These are phyloP conservation scores for Chrysemys picta DNA, from an alignment of 2,113 vertebrate species.

Conservation along the genomic window DNA sequence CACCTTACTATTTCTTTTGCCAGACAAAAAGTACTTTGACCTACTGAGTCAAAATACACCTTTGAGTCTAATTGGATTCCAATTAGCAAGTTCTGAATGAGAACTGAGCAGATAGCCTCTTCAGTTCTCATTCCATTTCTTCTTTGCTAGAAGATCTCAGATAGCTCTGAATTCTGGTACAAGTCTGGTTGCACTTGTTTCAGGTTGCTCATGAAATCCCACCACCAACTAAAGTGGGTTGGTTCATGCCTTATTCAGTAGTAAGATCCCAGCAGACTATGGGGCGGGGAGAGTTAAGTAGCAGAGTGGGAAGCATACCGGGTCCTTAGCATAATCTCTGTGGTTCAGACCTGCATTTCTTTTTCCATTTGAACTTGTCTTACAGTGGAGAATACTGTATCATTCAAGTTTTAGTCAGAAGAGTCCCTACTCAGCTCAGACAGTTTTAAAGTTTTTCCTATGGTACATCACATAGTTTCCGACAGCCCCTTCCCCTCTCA, in stretches of 20 bases:
- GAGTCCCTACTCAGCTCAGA: slow-evolving; percentile 56
- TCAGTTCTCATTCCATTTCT: not conserved
- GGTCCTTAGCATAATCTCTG: slow-evolving; percentile 73
- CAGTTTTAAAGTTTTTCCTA: slow-evolving; percentile 66
- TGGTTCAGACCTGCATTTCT: slow-evolving; percentile 63
- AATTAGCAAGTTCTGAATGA: not conserved
- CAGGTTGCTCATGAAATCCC: slow-evolving; percentile 62
- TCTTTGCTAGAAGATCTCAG: slow-evolving; percentile 19
- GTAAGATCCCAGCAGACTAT: slow-evolving; percentile 67
- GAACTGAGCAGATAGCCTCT: slow-evolving; percentile 16
- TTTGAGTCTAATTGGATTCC: slow-evolving; percentile 49
- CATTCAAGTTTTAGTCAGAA: slow-evolving; percentile 62
- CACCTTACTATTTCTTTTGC: not conserved
- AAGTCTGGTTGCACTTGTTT: slow-evolving; percentile 53
- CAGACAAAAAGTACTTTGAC: slow-evolving; percentile 47
- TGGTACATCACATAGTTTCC: slow-evolving; percentile 54
- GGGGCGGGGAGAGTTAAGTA: slow-evolving; percentile 45
- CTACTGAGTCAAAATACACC: slow-evolving; percentile 56
- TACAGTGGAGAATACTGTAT: slow-evolving; percentile 51
- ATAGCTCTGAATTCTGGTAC: slow-evolving; percentile 24
- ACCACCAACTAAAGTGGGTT: slow-evolving; percentile 66
- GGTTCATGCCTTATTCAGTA: slow-evolving; percentile 75
- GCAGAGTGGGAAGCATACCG: slow-evolving; percentile 60
- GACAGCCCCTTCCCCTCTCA: slow-evolving; percentile 59
- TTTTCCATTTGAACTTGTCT: slow-evolving; percentile 64